Conservation (phyloP, 2,797 vertebrate species). For the Thunnus albacares region DNA sequence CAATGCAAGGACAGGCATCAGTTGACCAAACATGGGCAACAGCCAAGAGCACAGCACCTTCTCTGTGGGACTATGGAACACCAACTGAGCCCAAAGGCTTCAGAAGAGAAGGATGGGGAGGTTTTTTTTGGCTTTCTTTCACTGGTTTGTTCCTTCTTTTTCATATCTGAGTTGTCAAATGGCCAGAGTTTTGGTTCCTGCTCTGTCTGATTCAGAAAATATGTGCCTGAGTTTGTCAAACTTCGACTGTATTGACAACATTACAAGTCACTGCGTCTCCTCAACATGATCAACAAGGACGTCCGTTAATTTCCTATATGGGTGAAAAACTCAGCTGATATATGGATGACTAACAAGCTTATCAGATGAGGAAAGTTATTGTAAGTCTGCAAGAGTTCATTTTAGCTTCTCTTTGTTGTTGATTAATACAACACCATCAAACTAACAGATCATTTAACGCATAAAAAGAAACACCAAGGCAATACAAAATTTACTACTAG, state of each 20-base stretch:
- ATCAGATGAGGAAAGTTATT: not conserved
- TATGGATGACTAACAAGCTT: not conserved
- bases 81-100: conserved; percentile 1
- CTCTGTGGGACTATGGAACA: conserved; percentile 2
- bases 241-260: not conserved
- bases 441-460: not conserved
- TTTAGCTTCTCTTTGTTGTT: not conserved
- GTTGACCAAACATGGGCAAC: conserved; percentile 5
- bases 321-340: not conserved
- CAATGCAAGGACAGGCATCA: not conserved
- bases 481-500: not conserved
- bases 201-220: conserved; percentile 1
- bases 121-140: not conserved
- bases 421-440: not conserved
- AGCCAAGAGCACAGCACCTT: conserved; percentile 3
- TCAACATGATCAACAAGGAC: not conserved
- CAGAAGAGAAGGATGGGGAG: not conserved
- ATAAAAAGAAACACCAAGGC: not conserved
- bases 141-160: not conserved
- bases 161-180: not conserved
- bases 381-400: not conserved
- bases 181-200: not conserved
- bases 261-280: not conserved
- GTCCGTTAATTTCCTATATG: not conserved
- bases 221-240: not conserved